phyloP scores from a whole-genome alignment of 2,113 vertebrate genomes.

The Forbesichthys papilliferus region DNA sequence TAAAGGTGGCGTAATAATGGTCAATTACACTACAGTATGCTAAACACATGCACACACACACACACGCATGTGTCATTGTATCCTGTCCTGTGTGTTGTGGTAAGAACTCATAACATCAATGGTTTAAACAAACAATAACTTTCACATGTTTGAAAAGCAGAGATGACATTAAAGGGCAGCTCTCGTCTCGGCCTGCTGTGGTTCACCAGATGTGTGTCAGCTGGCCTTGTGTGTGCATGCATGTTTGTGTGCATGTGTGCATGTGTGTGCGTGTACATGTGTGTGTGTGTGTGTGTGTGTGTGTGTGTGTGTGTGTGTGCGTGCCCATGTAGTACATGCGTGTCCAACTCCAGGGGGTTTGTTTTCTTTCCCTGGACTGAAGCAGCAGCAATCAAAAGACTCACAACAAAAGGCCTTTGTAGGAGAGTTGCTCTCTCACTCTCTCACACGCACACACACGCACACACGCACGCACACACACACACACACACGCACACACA shows the following conservation, averaged over 20 bases:
- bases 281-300: constrained; percentile 21
- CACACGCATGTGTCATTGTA: not conserved
- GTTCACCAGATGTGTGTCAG: constrained; percentile 59
- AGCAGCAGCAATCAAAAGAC: constrained; percentile 40
- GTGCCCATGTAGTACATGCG: constrained; percentile 19
- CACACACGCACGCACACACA: no score
- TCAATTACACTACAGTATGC: not conserved
- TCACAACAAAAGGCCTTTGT: constrained; percentile 69
- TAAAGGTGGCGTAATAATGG: not conserved
- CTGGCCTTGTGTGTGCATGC: constrained; percentile 12
- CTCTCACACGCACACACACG: no score
- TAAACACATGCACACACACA: not conserved
- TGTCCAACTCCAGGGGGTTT: constrained; percentile 47
- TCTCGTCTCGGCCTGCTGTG: constrained; percentile 34
- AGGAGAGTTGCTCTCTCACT: no score
- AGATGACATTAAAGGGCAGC: constrained; percentile 36
- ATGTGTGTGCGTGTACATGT: not conserved
- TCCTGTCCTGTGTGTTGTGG: not conserved
- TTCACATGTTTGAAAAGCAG: not conserved
- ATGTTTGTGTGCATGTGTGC: not conserved
- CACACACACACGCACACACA: no score
- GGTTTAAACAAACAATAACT: no score
- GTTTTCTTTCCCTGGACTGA: constrained; percentile 62
- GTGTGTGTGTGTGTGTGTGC: constrained; percentile 18
- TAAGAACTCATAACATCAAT: not conserved